Conservation (phyloP, 2,113 vertebrate genomes). For the Mustelus asterias region DNA sequence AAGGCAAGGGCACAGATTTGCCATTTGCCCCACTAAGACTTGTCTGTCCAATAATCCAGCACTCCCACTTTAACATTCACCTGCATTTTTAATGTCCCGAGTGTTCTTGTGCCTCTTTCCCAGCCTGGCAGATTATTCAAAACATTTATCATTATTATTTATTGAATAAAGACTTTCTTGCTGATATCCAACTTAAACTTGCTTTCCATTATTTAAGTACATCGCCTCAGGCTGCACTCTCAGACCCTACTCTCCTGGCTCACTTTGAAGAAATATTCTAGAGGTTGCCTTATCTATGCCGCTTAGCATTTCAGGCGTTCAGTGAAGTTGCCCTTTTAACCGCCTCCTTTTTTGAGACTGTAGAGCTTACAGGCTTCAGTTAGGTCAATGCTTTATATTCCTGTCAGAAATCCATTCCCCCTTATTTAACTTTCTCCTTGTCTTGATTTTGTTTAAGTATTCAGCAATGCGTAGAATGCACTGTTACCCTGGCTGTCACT, state of each 20-base stretch:
- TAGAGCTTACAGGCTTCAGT: neutral
- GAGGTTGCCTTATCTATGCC: neutral
- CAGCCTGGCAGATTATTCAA: neutral
- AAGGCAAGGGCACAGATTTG: neutral
- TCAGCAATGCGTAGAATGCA: neutral
- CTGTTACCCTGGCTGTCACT: neutral
- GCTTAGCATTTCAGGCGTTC: neutral
- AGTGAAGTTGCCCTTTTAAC: neutral
- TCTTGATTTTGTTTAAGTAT: conserved; percentile 7
- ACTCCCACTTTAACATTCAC: neutral
- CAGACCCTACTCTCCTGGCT: neutral
- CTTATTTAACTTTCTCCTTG: neutral
- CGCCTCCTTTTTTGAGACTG: neutral
- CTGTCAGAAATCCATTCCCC: neutral
- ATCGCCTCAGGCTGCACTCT: neutral
- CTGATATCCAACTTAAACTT: neutral
- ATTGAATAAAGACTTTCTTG: neutral
- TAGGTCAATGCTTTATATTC: neutral
- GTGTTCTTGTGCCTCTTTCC: neutral
- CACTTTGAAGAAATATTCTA: neutral
- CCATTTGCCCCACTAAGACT: neutral
- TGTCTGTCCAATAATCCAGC: neutral
- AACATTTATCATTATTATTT: neutral
- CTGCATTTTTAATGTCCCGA: neutral
- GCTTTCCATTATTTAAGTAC: neutral